Conservation (phyloP, 2,113 vertebrate genomes). For the Dipodomys stephensi region DNA sequence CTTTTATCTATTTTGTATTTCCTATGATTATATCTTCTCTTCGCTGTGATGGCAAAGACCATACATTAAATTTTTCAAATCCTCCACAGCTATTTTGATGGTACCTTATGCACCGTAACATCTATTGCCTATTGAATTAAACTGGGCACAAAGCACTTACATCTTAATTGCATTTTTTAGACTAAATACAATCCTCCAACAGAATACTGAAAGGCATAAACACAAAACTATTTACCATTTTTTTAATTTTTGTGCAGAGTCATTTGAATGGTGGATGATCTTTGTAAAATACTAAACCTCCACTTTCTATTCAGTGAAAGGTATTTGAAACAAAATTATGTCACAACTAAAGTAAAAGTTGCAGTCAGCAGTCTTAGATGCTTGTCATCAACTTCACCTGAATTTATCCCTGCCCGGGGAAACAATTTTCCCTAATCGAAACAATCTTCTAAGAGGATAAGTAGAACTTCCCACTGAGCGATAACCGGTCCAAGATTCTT, state of each 20-base stretch:
- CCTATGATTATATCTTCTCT: constrained; percentile 53
- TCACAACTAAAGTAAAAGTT: constrained; percentile 30
- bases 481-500: constrained; percentile 4
- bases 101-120: constrained; percentile 17
- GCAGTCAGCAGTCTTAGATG: constrained; percentile 16
- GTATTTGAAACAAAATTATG: constrained; percentile 51
- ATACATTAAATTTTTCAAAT: constrained; percentile 36
- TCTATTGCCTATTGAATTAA: constrained; percentile 52
- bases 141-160: constrained; percentile 43
- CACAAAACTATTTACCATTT: constrained; percentile 39
- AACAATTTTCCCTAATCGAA: constrained; percentile 15
- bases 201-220: constrained; percentile 19
- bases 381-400: background rate
- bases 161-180: constrained; percentile 71
- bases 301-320: constrained; percentile 43
- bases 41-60: constrained; percentile 10
- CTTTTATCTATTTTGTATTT: constrained; percentile 57
- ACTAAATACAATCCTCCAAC: constrained; percentile 38
- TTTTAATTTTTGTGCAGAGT: constrained; percentile 18
- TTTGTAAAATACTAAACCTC: constrained; percentile 56
- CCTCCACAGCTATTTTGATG: constrained; percentile 41
- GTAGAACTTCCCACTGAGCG: background rate
- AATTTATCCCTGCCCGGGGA: constrained; percentile 3
- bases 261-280: constrained; percentile 55
- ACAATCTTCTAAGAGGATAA: constrained; percentile 56